A percentile compares a stretch with the other conserved stretches of the same genome.
phyloP scores from a whole-genome alignment of 2,797 vertebrate species.

The Eleutherodactylus coqui region DNA sequence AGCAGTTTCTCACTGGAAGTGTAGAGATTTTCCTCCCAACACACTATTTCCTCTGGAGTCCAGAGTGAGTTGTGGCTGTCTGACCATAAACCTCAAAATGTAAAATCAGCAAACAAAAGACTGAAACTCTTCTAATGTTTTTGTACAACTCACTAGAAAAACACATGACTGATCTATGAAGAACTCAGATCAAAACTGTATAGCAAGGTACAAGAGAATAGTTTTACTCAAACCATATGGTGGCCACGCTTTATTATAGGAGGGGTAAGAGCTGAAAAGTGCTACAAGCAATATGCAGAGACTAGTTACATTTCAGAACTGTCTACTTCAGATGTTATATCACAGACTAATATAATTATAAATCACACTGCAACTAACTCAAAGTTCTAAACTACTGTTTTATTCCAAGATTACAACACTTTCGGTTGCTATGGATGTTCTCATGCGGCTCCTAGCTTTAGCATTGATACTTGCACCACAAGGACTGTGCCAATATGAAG shows the following conservation, averaged over 20 bases:
- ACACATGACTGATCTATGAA: not conserved
- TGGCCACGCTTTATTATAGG: not conserved
- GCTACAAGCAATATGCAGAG: not conserved
- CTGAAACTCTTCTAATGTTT: not conserved
- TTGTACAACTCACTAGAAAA: not conserved
- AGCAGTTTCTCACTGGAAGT: not conserved
- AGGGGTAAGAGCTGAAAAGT: too few species aligned
- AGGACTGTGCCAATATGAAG: slow-evolving; percentile 76
- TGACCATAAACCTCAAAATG: slow-evolving; percentile 10
- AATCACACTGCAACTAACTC: not conserved
- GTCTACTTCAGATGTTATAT: not conserved
- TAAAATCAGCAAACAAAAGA: not conserved
- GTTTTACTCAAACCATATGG: not conserved
- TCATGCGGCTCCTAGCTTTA: slow-evolving; percentile 65
- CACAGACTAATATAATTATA: too few species aligned
- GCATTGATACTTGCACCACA: slow-evolving; percentile 68
- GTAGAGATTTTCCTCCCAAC: not conserved
- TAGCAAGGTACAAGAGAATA: not conserved
- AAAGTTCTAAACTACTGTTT: not conserved
- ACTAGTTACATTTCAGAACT: not conserved
- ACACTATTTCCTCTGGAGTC: not conserved
- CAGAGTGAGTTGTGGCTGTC: not conserved
- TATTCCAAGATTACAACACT: slow-evolving; percentile 37
- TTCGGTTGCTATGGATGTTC: slow-evolving; percentile 67
- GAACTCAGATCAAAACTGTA: not conserved